Percentiles rank a stretch among this genome's conserved stretches.
Evolutionary conservation across 92 coral and sea anemone species (phyloP).

Genomic region (Paramuricea clavata): DNA sequence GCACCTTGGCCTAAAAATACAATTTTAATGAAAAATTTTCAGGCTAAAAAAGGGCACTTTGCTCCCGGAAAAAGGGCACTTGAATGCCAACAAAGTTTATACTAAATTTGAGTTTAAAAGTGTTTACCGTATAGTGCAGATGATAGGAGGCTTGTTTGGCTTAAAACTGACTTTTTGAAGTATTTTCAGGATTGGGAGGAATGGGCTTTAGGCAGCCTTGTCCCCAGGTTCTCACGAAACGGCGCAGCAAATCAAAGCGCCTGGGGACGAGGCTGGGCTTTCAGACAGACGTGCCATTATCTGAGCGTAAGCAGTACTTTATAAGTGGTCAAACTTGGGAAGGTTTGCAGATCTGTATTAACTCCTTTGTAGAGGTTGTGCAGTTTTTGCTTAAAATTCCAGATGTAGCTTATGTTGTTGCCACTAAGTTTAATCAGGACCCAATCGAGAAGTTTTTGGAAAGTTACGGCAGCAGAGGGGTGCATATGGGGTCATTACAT

Average conservation of each 20-base stretch:
- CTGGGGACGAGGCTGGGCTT: too few species aligned
- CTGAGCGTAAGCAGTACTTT: constrained; percentile 52
- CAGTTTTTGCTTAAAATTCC: constrained; percentile 47
- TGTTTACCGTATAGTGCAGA: constrained; percentile 44
- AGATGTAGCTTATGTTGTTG: constrained; percentile 63
- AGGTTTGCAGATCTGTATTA: constrained; percentile 64
- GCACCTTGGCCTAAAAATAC: too few species aligned
- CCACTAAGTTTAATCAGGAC: constrained; percentile 66
- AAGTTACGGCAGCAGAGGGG: constrained; percentile 63
- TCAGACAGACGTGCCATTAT: constrained; percentile 39
- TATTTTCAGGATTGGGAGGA: constrained; percentile 43
- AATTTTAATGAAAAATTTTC: too few species aligned
- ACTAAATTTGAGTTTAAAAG: constrained; percentile 62
- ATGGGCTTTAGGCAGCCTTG: constrained; percentile 49
- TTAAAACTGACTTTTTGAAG: constrained; percentile 58
- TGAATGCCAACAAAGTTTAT: constrained; percentile 38
- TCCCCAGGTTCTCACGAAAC: too few species aligned
- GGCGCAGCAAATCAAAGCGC: too few species aligned
- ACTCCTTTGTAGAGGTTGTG: constrained; percentile 66
- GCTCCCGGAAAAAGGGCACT: too few species aligned
- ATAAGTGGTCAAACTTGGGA: constrained; percentile 67
- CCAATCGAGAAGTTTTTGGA: constrained; percentile 67
- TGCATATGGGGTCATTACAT: constrained; percentile 65
- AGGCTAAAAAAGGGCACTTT: too few species aligned
- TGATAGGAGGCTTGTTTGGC: constrained; percentile 55